A percentile compares a stretch with the other conserved stretches of the same genome.
phyloP scores from a whole-genome alignment of 2,113 vertebrate genomes.

The Nibea albiflora region DNA sequence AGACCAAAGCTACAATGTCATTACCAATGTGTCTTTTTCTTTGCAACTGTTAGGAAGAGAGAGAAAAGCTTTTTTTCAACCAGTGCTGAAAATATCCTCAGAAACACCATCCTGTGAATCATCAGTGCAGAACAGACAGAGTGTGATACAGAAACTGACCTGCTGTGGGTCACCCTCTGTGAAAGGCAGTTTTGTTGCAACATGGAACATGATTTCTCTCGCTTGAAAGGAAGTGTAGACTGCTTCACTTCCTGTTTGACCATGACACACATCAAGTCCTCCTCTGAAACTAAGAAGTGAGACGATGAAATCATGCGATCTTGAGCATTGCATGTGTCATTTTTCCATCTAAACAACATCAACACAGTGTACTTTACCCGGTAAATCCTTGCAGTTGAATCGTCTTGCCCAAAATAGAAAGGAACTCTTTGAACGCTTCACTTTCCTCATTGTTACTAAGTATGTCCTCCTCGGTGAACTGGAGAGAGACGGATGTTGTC shows the following conservation, averaged over 20 bases:
- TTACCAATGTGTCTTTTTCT: constrained; percentile 95
- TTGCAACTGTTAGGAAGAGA: constrained; percentile 84
- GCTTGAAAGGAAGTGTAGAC: constrained; percentile 91
- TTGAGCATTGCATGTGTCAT: background rate
- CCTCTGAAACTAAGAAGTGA: constrained; percentile 87
- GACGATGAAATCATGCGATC: constrained; percentile 5
- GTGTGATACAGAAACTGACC: constrained; percentile 71
- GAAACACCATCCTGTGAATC: background rate
- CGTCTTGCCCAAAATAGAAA: constrained; percentile 89
- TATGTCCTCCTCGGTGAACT: constrained; percentile 92
- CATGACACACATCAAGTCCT: constrained; percentile 91
- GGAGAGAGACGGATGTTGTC: constrained; percentile 42
- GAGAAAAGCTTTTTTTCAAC: background rate
- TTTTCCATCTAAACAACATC: background rate
- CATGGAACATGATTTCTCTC: constrained; percentile 93
- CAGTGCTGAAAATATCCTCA: background rate
- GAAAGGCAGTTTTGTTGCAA: constrained; percentile 92
- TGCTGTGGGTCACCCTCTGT: constrained; percentile 92
- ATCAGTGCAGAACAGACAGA: background rate
- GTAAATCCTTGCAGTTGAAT: constrained; percentile 89
- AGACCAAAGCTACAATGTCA: constrained; percentile 92
- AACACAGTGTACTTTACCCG: constrained; percentile 76
- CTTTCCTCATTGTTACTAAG: constrained; percentile 91
- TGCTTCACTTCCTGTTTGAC: constrained; percentile 91
- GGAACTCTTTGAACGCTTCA: constrained; percentile 88